A percentile compares a stretch with the other conserved stretches of the same genome.
Evolutionary conservation across 1,140 invertebrate species (phyloP).

Genomic region (Battus philenor): DNA sequence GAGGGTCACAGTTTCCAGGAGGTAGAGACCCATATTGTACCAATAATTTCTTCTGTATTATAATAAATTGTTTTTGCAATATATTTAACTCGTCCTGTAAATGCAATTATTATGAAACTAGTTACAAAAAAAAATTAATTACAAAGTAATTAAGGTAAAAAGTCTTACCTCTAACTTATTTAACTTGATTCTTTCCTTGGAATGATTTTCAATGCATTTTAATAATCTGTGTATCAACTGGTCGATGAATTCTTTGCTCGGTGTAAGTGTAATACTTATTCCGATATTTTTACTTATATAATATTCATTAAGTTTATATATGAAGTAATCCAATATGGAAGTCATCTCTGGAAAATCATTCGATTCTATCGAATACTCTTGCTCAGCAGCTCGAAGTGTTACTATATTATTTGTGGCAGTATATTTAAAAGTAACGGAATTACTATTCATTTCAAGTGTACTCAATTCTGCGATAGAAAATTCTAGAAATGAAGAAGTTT

Average conservation of each 20-base stretch:
- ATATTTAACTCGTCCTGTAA: slow-evolving; percentile 79
- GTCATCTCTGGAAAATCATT: slow-evolving; percentile 43
- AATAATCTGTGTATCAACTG: slow-evolving; percentile 49
- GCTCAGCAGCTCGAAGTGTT: slow-evolving; percentile 29
- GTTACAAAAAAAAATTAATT: not conserved
- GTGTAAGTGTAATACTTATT: slow-evolving; percentile 29
- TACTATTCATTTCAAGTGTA: slow-evolving; percentile 20
- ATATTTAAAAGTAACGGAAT: slow-evolving; percentile 44
- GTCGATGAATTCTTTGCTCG: slow-evolving; percentile 37
- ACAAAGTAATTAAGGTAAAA: not conserved
- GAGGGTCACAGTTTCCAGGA: slow-evolving; percentile 81
- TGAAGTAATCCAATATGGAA: slow-evolving; percentile 40
- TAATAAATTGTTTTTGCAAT: slow-evolving; percentile 81
- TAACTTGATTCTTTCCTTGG: slow-evolving; percentile 49
- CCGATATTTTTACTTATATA: slow-evolving; percentile 27
- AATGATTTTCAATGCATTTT: slow-evolving; percentile 55
- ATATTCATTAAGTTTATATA: slow-evolving; percentile 36
- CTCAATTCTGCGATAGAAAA: slow-evolving; percentile 43
- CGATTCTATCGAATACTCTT: slow-evolving; percentile 43
- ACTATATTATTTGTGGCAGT: slow-evolving; percentile 42
- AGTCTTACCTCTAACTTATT: slow-evolving; percentile 46
- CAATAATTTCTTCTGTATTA: slow-evolving; percentile 84
- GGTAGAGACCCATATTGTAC: slow-evolving; percentile 87
- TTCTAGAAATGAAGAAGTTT: slow-evolving; percentile 35
- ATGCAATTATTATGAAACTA: not conserved